Evolutionary conservation across 1,140 invertebrate genomes (phyloP).

Genomic region (Anoplophora glabripennis): DNA sequence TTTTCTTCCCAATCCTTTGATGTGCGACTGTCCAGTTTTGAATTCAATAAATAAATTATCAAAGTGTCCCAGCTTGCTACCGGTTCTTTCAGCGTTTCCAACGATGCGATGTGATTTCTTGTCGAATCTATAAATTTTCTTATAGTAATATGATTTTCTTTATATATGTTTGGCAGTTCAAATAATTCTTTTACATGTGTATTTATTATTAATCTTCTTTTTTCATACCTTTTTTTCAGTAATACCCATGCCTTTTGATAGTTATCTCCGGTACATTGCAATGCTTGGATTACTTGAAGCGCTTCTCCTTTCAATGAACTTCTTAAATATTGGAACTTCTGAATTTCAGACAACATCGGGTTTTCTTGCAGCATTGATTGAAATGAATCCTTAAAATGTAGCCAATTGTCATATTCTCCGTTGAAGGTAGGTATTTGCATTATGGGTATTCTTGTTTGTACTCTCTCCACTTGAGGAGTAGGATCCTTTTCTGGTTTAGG

Average conservation of each 20-base stretch:
- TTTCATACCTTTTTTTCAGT: constrained; percentile 40
- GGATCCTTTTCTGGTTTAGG: no score
- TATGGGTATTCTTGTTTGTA: neutral
- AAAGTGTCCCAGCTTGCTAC: constrained; percentile 15
- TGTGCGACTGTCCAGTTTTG: constrained; percentile 28
- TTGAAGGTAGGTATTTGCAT: constrained; percentile 34
- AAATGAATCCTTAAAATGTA: constrained; percentile 40
- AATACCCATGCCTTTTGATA: constrained; percentile 40
- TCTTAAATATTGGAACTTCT: constrained; percentile 1
- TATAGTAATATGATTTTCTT: constrained; percentile 16
- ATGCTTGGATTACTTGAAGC: neutral
- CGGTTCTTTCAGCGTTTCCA: constrained; percentile 9
- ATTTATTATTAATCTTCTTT: constrained; percentile 29
- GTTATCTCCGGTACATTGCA: constrained; percentile 21
- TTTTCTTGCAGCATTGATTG: constrained; percentile 35
- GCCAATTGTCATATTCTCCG: constrained; percentile 36
- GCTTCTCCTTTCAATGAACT: neutral
- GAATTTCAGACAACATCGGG: constrained; percentile 13
- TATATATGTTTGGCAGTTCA: constrained; percentile 3
- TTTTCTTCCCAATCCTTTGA: constrained; percentile 25
- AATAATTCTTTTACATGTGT: constrained; percentile 20
- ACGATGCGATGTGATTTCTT: constrained; percentile 9
- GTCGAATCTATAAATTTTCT: constrained; percentile 12
- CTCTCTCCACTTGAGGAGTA: neutral
- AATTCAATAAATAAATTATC: constrained; percentile 21